phyloP scores from a whole-genome alignment of 1,140 invertebrate genomes.

The Euschistus heros region DNA sequence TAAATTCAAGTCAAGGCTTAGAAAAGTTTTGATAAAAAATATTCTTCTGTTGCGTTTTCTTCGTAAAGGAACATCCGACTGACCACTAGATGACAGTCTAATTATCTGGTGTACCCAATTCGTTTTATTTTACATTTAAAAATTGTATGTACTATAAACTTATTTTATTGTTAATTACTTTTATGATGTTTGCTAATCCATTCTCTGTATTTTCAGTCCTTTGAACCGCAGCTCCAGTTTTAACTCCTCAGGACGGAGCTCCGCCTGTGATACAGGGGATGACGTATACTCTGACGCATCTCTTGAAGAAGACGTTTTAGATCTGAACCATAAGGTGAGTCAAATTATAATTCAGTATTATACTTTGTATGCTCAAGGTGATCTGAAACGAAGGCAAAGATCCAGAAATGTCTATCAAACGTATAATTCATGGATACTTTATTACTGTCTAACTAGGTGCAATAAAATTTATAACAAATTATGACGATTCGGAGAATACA shows the following conservation, averaged over 20 bases:
- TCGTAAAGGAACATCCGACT: no score
- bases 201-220: slow-evolving; percentile 50
- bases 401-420: no score
- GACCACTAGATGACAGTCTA: no score
- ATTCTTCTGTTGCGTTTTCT: no score
- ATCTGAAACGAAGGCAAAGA: no score
- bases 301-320: slow-evolving; percentile 79
- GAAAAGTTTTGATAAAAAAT: no score
- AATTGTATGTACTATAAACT: background rate
- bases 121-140: background rate
- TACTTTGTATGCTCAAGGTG: background rate
- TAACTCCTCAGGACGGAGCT: slow-evolving; percentile 78
- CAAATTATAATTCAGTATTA: background rate
- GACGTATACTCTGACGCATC: slow-evolving; percentile 87
- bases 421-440: no score
- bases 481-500: no score
- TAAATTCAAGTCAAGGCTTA: no score
- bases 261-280: slow-evolving; percentile 76
- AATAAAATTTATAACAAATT: no score
- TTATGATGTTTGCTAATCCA: background rate
- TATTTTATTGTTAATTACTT: background rate
- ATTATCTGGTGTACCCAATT: background rate
- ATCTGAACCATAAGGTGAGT: slow-evolving; percentile 61
- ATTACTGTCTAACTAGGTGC: no score
- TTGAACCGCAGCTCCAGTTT: slow-evolving; percentile 81